Base-by-base conservation (phyloP, 1,140 invertebrate species). In the Listronotus oregonensis region DNA sequence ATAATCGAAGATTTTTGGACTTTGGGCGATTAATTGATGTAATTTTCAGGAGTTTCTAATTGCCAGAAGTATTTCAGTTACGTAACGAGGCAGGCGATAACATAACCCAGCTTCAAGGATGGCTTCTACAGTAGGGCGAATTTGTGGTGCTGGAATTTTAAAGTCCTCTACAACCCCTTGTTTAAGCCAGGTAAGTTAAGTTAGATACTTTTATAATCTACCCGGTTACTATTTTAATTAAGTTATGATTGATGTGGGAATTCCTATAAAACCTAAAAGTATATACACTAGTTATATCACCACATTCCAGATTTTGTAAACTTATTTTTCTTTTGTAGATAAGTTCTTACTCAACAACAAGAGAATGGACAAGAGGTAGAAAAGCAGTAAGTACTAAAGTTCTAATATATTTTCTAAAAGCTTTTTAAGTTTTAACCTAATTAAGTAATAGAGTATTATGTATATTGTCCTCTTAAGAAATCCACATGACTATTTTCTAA, bases 81-180 rank as follows among this genome's bases (percentile, higher is more conserved):
- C 55, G 46, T 65, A 50, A 65, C 46, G 34, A 9, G n/a, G 50
- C 15, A 17, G 11, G 12, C n/a, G 14, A 17, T 21, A 44, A 42
- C 21, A 8, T n/a, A 47, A 32, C 17, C 37, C 50, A 37, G 1
- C 10, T 6, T 54, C 2, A 52, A 91, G 86, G 83, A 92, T 92
- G 90, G 90, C 90, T 86, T 89, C 89, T 77, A 85, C 86, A 78
- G 85, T 92, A 79, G 86, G 89, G 83, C 86, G 89, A 81, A 87
- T 92, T 87, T 90, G 86, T 84, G 88, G 90, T 82, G 86, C 89
- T 78, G 85, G 86, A 79, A 83, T 90, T 79, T 84, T 90, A 77
- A 89, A 87, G 83, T 79, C 83, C 72, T 84, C 78, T 74, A 82
- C 80, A 78, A 79, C 80, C 64, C 65, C 77, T 52, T 72, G 80